A percentile compares a stretch with the other conserved stretches of the same genome.
Conservation (phyloP, 2,888 invertebrate species). For the Orthonychiurus folsomi region DNA sequence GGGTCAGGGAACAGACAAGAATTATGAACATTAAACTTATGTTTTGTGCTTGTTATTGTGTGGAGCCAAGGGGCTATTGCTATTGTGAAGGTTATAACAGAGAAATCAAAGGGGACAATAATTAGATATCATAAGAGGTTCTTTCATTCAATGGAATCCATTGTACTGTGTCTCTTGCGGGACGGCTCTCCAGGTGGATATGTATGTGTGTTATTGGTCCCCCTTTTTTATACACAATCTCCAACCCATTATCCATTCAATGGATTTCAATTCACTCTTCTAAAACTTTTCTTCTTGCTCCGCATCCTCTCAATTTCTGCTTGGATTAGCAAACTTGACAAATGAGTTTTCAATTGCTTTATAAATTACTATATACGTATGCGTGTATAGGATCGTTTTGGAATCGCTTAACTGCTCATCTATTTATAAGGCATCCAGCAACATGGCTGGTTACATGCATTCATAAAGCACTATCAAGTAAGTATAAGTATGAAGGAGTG, state of each 20-base stretch:
- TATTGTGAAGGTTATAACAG: background rate
- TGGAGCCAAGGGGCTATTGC: background rate
- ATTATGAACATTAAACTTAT: background rate
- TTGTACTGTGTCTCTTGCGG: background rate
- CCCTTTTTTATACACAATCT: background rate
- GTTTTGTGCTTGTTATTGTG: background rate
- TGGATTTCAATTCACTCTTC: background rate
- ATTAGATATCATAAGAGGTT: background rate
- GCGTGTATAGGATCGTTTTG: no score
- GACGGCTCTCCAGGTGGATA: background rate
- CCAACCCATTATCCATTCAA: background rate
- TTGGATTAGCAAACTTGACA: background rate
- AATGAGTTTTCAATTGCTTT: constrained; percentile 1
- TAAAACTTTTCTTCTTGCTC: background rate
- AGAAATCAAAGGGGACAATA: constrained; percentile 1
- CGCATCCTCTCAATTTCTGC: background rate
- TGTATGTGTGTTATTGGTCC: background rate
- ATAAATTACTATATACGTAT: no score
- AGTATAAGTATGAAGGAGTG: no score
- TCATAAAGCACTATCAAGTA: background rate
- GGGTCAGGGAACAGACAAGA: background rate
- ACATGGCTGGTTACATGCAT: background rate
- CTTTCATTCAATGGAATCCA: background rate
- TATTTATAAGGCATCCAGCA: no score
- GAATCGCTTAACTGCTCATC: no score